Evolutionary conservation across 2,888 invertebrate genomes (phyloP).

Genomic region (Sarcophaga rosellei): DNA sequence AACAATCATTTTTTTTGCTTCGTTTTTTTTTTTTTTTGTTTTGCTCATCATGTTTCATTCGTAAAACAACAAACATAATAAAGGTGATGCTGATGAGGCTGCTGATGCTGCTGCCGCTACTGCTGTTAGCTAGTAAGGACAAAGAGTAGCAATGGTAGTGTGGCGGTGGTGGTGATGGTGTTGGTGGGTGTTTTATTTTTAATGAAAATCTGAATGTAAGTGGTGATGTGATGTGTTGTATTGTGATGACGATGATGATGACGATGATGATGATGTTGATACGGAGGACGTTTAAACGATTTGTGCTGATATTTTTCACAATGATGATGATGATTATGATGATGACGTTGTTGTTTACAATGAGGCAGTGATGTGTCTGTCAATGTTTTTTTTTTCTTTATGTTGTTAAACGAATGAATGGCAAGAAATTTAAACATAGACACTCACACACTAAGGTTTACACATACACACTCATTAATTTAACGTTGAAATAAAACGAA

Average conservation of each 20-base stretch:
- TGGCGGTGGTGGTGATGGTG: constrained; percentile 10
- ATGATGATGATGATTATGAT: background rate
- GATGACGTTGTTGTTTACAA: constrained; percentile 47
- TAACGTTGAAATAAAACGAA: too few species aligned
- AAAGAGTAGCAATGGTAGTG: background rate
- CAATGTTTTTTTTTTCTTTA: constrained; percentile 21
- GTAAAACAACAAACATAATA: constrained; percentile 61
- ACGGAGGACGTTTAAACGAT: constrained; percentile 40
- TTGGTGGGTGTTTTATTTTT: constrained; percentile 12
- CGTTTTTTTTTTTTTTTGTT: background rate
- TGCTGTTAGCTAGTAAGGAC: background rate
- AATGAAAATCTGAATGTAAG: too few species aligned
- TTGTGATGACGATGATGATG: constrained; percentile 3
- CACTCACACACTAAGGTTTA: background rate
- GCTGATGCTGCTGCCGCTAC: constrained; percentile 27
- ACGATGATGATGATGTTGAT: constrained; percentile 49
- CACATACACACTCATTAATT: constrained; percentile 1
- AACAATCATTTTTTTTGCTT: constrained; percentile 25
- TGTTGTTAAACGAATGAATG: constrained; percentile 31
- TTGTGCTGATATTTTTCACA: constrained; percentile 15
- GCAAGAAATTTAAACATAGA: background rate
- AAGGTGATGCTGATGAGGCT: constrained; percentile 56
- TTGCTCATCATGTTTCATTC: constrained; percentile 49
- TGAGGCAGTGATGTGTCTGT: constrained; percentile 44
- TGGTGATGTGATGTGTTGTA: constrained; percentile 17